Percentiles rank a stretch among this genome's conserved stretches.
Evolutionary conservation across 2,888 invertebrate species (phyloP).

Genomic region (Halocaridina rubra): DNA sequence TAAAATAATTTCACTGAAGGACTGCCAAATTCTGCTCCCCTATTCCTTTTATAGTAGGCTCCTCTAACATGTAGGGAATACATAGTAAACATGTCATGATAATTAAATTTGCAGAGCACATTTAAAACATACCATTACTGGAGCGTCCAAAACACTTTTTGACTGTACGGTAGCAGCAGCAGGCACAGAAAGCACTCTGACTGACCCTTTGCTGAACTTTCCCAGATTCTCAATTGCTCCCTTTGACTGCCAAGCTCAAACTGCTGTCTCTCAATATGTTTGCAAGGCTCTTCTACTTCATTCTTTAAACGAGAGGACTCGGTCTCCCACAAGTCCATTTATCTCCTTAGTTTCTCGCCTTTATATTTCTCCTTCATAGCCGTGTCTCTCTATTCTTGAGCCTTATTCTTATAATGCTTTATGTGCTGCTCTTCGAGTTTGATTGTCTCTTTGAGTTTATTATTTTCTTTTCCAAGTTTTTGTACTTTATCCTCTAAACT

Average conservation of each 20-base stretch:
- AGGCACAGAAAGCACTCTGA: no score
- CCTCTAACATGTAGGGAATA: no score
- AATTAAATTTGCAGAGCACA: no score
- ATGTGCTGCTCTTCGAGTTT: slow-evolving; percentile 29
- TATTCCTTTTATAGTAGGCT: no score
- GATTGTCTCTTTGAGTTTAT: no score
- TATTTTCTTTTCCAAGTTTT: slow-evolving; percentile 18
- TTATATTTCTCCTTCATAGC: slow-evolving; percentile 1
- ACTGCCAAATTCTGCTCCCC: no score
- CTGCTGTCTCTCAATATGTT: slow-evolving; percentile 11
- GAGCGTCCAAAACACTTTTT: no score
- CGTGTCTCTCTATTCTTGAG: slow-evolving; percentile 46
- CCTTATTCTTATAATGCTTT: slow-evolving; percentile 47
- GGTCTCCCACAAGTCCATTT: neutral
- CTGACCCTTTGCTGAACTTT: no score
- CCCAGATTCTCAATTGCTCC: slow-evolving; percentile 22
- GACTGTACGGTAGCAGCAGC: no score
- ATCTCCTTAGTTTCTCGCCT: slow-evolving; percentile 7
- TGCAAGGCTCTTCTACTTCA: neutral
- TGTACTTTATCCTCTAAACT: slow-evolving; percentile 45
- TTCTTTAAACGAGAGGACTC: neutral
- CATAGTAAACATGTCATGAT: no score
- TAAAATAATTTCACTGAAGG: no score
- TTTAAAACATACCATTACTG: no score
- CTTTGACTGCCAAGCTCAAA: slow-evolving; percentile 48